Evolutionary conservation across 2,113 vertebrate genomes (phyloP), one percentile per base, ranked within the genome.

Genomic region (Pterocles orientalis): DNA sequence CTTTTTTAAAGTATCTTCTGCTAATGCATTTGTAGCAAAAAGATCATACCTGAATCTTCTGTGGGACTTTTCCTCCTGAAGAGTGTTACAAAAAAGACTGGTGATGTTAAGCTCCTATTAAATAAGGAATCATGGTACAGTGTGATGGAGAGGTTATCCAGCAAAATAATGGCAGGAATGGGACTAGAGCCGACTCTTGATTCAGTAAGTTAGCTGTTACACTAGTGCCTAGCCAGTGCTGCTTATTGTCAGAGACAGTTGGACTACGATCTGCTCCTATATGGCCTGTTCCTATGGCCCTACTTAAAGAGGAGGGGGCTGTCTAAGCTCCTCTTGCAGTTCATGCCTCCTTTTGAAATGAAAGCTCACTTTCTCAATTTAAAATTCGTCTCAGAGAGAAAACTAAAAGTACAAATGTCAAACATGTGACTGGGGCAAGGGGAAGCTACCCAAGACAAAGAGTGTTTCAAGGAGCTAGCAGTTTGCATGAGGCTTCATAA

Each of bases 141-240:
- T 6, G 28, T n/a, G 45, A 28, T 65, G 51, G 53, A 71, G 62
- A 88, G 31, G 51, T 77, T 69, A 53, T 47, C 41, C 45, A 88
- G 41, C 24, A 70, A 28, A 16, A 9, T 50, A 54, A 41, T 26
- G 76, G 12, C 31, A 50, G 58, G 36, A 69, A 17, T 10, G 60
- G 58, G 47, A 71, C 24, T 39, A 19, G 20, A 88, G 28, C 5
- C 0, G 11, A 7, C 21, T 43, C 14, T 8, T 45, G 2, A 3
- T 7, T 4, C 0, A 6, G 20, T 4, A 24, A n/a, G 24, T 45
- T 12, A 14, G 51, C 39, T 68, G 45, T 9, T 45, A 9, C 14
- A 20, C 3, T 18, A 15, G 2, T 33, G 29, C 29, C 82, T 82
- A 2, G 0, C 39, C 45, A 1, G 19, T 18, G 29, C 73, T 90